Base-by-base conservation (phyloP, 2,888 invertebrate species). In the Diarsia brunnea region DNA sequence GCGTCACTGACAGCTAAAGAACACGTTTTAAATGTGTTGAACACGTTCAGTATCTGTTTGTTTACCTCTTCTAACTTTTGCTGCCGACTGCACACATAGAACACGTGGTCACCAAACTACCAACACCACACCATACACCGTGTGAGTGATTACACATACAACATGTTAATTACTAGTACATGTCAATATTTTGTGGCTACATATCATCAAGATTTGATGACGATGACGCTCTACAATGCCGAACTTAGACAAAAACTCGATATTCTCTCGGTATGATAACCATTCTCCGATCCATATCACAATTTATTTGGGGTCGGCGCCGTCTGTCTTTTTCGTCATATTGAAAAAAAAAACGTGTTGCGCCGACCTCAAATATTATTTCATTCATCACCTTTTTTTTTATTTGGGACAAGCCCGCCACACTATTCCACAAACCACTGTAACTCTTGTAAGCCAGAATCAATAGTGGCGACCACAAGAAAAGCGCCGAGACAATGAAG, bases 111-210 rank as follows among this genome's bases (percentile, higher is more conserved):
- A 92, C 90, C 90, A 88, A 81, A 65, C 21, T 60, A 82, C 85
- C 80, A 84, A 81, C 79, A 86, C 81, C 81, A 78, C 60, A 84
- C 90, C 90, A 81, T 63, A 85, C 89, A 87, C 91, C 78, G 82
- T 87, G 90, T 93, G 89, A 93, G 92, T 92, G 91, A 91, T 89
- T 86, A 90, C 87, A 92, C 73, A 75, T 14, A 87, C 79, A 70
- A 64, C 12, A 66, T 73, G 84, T 84, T 88, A 87, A 73, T 82
- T 47, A 81, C 70, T 31, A 19, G 0, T 51, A 69, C 64, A 78
- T 76, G 16, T 69, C 49, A 78, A 64, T 78, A 85, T 58, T 73
- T 65, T 21, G 8, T 63, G 63, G 63, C 63, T 61, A 43, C 11
- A n/a, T 43, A 14, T 14, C 21, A 11, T 11, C 21, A 21, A n/a